These are phyloP conservation scores for Monochamus saltuarius DNA, from an alignment of 1,140 invertebrate species.

Conservation along the genomic window DNA sequence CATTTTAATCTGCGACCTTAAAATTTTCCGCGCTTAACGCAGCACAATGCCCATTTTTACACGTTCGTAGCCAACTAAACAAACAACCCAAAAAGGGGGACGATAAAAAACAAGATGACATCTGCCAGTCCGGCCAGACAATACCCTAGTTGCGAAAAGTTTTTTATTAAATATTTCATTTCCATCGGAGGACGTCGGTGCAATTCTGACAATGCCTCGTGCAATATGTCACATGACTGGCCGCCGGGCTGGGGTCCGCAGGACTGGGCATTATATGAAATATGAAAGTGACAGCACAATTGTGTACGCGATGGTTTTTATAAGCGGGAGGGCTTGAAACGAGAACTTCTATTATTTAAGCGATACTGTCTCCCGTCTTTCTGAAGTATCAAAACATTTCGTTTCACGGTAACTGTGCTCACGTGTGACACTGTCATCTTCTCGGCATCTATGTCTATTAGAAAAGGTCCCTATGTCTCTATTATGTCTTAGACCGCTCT, in stretches of 20 bases:
- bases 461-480: too few species aligned
- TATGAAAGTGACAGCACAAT: conserved; percentile 5
- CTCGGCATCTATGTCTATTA: too few species aligned
- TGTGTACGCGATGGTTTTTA: background rate
- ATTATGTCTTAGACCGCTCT: too few species aligned
- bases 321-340: too few species aligned
- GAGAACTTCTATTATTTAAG: too few species aligned
- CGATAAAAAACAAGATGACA: conserved; percentile 26
- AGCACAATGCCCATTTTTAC: background rate
- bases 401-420: too few species aligned
- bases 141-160: conserved; percentile 26
- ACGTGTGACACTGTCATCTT: too few species aligned
- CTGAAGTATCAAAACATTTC: too few species aligned
- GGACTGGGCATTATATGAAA: too few species aligned
- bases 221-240: conserved; percentile 21
- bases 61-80: background rate
- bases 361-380: too few species aligned
- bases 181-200: conserved; percentile 17
- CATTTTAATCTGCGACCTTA: background rate
- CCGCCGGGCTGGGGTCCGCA: too few species aligned
- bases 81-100: conserved; percentile 6
- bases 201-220: conserved; percentile 25
- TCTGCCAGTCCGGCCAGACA: conserved; percentile 26
- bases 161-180: conserved; percentile 34
- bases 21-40: background rate